Conservation (phyloP, 2,113 vertebrate genomes). For the Chaenogobius annularis region DNA sequence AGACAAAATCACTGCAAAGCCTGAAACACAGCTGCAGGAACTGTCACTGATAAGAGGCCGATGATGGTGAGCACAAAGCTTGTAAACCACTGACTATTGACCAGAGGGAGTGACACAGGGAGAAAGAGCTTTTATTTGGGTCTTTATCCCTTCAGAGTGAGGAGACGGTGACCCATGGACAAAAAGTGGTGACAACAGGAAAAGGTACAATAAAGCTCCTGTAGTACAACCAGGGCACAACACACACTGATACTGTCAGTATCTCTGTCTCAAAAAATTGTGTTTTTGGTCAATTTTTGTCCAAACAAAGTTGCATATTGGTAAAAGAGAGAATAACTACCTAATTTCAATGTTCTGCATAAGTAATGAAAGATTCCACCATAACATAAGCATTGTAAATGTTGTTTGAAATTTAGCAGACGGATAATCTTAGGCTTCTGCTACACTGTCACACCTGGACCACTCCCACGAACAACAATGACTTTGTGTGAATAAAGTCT, state of each 20-base stretch:
- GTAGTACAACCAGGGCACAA: background rate
- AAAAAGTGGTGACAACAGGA: constrained; percentile 9
- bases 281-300: background rate
- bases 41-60: constrained; percentile 10
- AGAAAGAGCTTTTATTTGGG: constrained; percentile 6
- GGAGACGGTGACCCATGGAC: background rate
- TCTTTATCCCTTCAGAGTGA: constrained; percentile 8
- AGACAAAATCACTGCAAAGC: constrained; percentile 8
- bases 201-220: background rate
- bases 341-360: too few relatives aligned
- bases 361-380: too few relatives aligned
- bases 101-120: background rate
- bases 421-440: too few relatives aligned
- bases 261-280: background rate
- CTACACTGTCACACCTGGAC: constrained; percentile 3
- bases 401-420: too few relatives aligned
- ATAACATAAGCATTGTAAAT: too few relatives aligned
- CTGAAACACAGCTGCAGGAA: constrained; percentile 3
- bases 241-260: background rate
- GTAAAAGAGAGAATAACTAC: too few relatives aligned
- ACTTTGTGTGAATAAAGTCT: constrained; percentile 5
- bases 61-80: background rate
- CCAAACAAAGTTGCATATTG: background rate
- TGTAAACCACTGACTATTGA: constrained; percentile 8
- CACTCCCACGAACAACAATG: constrained; percentile 12